Base-by-base conservation (phyloP, 2,888 invertebrate genomes). In the Caenorhabditis sp. region DNA sequence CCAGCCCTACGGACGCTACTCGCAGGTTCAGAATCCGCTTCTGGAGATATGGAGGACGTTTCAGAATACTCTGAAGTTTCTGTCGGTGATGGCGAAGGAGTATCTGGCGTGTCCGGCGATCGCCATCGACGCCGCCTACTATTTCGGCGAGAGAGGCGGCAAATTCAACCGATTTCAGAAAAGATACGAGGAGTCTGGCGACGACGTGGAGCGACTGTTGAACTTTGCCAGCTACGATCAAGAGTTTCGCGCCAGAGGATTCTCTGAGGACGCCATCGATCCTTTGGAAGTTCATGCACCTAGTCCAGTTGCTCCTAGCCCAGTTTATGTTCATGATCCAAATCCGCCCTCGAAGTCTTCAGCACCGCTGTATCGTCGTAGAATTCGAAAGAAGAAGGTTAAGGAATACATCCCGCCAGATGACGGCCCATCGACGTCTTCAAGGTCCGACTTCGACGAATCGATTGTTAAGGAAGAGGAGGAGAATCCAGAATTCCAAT, bases 121-220 rank as follows among this genome's bases (percentile, higher is more conserved):
- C 31, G n/a, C 77, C 10, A 69, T 77, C 51, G 69, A 77, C 51
- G 61, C 69, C 19, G 31, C 24, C 19, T 24, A 28, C 22, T 77
- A 56, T 16, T 69, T 77, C 63, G 69, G 26, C 6, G 22, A 26
- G 4, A 22, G 51, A 22, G 12, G 14, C n/a, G 77, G 77, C 24
- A 77, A 63, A 35, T 69, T 61, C 3, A 28, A 38, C 2, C 49
- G 59, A 14, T 14, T 69, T 38, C 14, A 31, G 24, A 35, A 41
- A 6, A 26, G 8, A 19, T 28, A 69, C 12, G 7, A 31, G 31
- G 31, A 31, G 4, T 31, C 44, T 44, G 44, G 8, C 7, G 24
- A 19, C n/a, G 24, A 77, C 12, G 38, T 47, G 14, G 24, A 61
- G 58, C 31, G 44, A 14, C 44, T 47, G 31, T 49, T 76, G 12